Evolutionary conservation across 2,888 invertebrate species (phyloP).

Genomic region (Syrista parreyssii): DNA sequence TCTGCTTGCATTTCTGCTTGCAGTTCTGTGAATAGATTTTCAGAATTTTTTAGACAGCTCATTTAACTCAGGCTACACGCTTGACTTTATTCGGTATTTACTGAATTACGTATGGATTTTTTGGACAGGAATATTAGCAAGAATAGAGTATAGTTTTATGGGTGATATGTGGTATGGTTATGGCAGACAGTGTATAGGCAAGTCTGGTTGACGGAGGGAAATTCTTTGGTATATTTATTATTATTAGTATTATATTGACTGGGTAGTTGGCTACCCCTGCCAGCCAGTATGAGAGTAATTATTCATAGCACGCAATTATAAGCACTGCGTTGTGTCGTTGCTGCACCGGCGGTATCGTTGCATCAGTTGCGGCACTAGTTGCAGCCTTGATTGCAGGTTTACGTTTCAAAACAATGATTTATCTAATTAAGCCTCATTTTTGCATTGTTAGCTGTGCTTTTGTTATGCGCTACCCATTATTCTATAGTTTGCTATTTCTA

Average conservation of each 20-base stretch:
- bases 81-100: not conserved
- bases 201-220: not conserved
- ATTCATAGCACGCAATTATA: conserved; percentile 63
- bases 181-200: not conserved
- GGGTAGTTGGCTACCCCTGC: conserved; percentile 29
- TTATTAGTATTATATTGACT: conserved; percentile 1
- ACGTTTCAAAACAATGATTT: conserved; percentile 61
- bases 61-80: not conserved
- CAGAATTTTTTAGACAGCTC: not conserved
- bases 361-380: conserved; percentile 51
- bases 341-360: conserved; percentile 44
- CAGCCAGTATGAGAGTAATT: conserved; percentile 47
- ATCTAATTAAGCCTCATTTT: conserved; percentile 60
- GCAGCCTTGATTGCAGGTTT: conserved; percentile 50
- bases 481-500: conserved; percentile 37
- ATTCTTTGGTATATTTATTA: not conserved
- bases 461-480: conserved; percentile 38
- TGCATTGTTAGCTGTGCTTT: conserved; percentile 48
- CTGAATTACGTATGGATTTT: not conserved
- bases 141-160: not conserved
- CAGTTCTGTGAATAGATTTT: not conserved
- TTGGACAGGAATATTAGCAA: not conserved
- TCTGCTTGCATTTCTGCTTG: not conserved
- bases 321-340: conserved; percentile 41
- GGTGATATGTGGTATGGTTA: not conserved